phyloP scores from a whole-genome alignment of 2,113 vertebrate genomes.

The Tautogolabrus adspersus region DNA sequence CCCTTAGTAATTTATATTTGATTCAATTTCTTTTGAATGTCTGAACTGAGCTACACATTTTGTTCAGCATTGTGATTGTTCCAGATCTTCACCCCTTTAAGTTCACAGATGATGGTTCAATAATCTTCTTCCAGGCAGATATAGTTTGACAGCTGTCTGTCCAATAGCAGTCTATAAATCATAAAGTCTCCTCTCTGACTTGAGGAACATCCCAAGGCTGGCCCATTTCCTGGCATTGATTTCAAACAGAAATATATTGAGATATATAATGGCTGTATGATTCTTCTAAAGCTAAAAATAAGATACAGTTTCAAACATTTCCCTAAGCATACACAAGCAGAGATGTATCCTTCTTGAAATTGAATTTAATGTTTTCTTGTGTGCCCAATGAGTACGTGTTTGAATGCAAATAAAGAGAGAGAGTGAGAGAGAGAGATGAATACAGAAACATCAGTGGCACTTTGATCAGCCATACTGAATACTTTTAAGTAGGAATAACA shows the following conservation, averaged over 20 bases:
- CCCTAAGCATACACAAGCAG: neutral
- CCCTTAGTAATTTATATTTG: no score
- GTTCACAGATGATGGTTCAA: neutral
- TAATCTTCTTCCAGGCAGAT: neutral
- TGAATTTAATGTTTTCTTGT: neutral
- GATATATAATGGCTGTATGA: conserved; percentile 29
- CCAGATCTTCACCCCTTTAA: no score
- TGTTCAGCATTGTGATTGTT: no score
- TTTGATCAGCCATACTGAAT: conserved; percentile 37
- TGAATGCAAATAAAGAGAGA: conserved; percentile 20
- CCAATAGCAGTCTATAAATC: neutral
- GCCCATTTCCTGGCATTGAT: conserved; percentile 44
- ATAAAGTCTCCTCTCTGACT: neutral
- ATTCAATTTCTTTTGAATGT: no score
- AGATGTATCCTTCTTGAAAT: neutral
- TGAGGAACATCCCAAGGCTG: conserved; percentile 1
- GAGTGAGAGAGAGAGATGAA: conserved; percentile 7
- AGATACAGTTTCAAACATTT: neutral
- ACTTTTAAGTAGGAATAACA: conserved; percentile 53
- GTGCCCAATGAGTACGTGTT: conserved; percentile 23
- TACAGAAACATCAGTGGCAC: conserved; percentile 55
- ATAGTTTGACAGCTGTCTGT: conserved; percentile 12
- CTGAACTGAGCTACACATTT: no score
- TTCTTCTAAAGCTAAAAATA: conserved; percentile 35
- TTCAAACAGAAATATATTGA: conserved; percentile 20